Percentiles rank a stretch among this genome's conserved stretches.
Conservation (phyloP, 1,140 invertebrate genomes). For the Dendroctonus ponderosae region DNA sequence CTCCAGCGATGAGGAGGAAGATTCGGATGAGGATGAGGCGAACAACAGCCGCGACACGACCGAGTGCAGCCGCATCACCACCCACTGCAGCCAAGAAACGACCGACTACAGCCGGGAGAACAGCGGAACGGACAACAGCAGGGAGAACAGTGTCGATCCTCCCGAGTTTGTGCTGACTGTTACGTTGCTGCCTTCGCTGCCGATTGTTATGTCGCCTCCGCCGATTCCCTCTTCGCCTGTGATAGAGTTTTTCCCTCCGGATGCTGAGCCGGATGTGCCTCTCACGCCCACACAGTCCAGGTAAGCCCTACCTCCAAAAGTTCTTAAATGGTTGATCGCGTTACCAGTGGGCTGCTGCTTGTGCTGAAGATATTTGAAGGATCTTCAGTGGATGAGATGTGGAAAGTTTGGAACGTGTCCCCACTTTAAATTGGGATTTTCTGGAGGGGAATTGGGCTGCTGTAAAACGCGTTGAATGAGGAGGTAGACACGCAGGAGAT, state of each 20-base stretch:
- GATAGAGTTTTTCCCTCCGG: conserved; percentile 52
- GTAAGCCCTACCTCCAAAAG: conserved; percentile 1
- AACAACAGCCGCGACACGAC: conserved; percentile 32
- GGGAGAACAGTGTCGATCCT: conserved; percentile 26
- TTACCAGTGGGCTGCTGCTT: too few relatives aligned
- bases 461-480: too few relatives aligned
- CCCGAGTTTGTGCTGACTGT: conserved; percentile 63
- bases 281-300: conserved; percentile 35
- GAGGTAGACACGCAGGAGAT: too few relatives aligned
- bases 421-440: too few relatives aligned
- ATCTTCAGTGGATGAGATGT: neutral
- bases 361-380: neutral
- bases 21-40: conserved; percentile 52
- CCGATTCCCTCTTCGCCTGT: conserved; percentile 51
- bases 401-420: too few relatives aligned
- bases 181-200: conserved; percentile 61
- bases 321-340: too few relatives aligned
- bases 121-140: conserved; percentile 20
- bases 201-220: conserved; percentile 53
- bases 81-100: conserved; percentile 1
- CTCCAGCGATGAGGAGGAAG: conserved; percentile 45
- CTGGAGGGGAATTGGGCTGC: too few relatives aligned
- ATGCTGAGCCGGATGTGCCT: conserved; percentile 44
- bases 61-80: neutral
- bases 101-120: conserved; percentile 14